Percentiles rank a stretch among this genome's conserved stretches.
Conservation (phyloP, 2,797 vertebrate species). For the Neosilurus hyrtlii region DNA sequence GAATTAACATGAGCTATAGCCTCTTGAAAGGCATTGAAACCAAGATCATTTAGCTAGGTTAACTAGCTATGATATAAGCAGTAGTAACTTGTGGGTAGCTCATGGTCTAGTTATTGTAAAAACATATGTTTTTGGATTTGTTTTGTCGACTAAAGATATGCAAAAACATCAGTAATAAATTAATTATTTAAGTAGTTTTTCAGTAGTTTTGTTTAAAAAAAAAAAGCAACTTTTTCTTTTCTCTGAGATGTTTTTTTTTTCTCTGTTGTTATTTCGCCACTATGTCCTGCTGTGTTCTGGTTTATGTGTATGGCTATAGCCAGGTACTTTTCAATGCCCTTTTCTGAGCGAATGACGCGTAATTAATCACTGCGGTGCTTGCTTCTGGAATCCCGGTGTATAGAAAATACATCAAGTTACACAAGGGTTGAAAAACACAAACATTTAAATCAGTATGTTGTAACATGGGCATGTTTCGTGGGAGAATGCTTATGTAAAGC, state of each 20-base stretch:
- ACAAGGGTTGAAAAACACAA: slow-evolving; percentile 44
- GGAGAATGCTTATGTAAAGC: slow-evolving; percentile 51
- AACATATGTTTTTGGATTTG: background rate
- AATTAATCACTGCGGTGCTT: slow-evolving; percentile 46
- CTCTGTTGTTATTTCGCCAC: slow-evolving; percentile 45
- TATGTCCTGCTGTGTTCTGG: slow-evolving; percentile 25
- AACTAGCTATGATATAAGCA: background rate
- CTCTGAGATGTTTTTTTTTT: background rate
- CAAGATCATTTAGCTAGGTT: background rate
- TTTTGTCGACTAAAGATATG: background rate
- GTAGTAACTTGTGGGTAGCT: background rate
- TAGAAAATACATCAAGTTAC: slow-evolving; percentile 44
- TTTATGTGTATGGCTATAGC: slow-evolving; percentile 31
- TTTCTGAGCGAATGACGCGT: slow-evolving; percentile 40
- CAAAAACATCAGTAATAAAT: too few relatives aligned
- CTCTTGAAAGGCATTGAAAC: background rate
- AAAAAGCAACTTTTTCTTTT: background rate
- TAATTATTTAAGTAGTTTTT: background rate
- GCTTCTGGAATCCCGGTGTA: slow-evolving; percentile 32
- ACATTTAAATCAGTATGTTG: slow-evolving; percentile 55
- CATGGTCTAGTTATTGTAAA: background rate
- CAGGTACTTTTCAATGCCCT: slow-evolving; percentile 50
- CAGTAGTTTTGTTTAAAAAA: too few relatives aligned
- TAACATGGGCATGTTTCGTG: slow-evolving; percentile 47
- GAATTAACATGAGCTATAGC: background rate